These are phyloP conservation scores for Holacanthella duospinosa DNA, from an alignment of 2,888 invertebrate genomes.

Conservation along the genomic window DNA sequence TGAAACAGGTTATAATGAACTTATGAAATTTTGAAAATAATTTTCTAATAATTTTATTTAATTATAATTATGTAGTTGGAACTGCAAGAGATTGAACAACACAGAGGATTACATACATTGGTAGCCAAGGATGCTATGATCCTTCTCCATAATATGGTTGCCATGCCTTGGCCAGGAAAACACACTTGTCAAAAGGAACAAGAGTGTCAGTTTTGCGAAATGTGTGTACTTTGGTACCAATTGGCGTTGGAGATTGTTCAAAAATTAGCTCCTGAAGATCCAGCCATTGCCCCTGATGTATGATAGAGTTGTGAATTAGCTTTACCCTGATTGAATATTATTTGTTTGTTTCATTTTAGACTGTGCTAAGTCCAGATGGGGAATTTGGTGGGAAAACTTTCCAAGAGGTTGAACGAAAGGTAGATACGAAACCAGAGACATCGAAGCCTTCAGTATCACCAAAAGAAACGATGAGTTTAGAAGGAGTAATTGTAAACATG, in stretches of 20 bases:
- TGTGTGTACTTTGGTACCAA: conserved; percentile 90
- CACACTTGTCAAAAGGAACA: conserved; percentile 47
- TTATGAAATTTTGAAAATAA: background rate
- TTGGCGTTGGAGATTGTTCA: conserved; percentile 67
- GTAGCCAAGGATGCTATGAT: conserved; percentile 63
- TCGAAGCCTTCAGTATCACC: conserved; percentile 41
- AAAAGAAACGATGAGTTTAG: conserved; percentile 63
- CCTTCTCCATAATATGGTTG: conserved; percentile 64
- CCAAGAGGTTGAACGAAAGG: conserved; percentile 55
- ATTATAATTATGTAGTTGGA: conserved; percentile 56
- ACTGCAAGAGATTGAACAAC: conserved; percentile 69
- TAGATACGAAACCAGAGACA: conserved; percentile 38
- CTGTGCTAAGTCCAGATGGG: conserved; percentile 33
- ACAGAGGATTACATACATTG: conserved; percentile 64
- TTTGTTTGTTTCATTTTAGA: no score
- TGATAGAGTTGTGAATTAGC: conserved; percentile 39
- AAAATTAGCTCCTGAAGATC: conserved; percentile 64
- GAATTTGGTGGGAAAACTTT: conserved; percentile 34
- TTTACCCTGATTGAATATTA: background rate
- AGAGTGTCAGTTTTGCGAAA: conserved; percentile 87
- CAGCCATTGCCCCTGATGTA: conserved; percentile 65
- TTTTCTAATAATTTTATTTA: conserved; percentile 7
- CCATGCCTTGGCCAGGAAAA: conserved; percentile 56
- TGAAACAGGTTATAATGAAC: conserved; percentile 62
- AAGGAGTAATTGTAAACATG: conserved; percentile 82